Evolutionary conservation across 2,888 invertebrate genomes (phyloP).

Genomic region (Ormyrus labotus): DNA sequence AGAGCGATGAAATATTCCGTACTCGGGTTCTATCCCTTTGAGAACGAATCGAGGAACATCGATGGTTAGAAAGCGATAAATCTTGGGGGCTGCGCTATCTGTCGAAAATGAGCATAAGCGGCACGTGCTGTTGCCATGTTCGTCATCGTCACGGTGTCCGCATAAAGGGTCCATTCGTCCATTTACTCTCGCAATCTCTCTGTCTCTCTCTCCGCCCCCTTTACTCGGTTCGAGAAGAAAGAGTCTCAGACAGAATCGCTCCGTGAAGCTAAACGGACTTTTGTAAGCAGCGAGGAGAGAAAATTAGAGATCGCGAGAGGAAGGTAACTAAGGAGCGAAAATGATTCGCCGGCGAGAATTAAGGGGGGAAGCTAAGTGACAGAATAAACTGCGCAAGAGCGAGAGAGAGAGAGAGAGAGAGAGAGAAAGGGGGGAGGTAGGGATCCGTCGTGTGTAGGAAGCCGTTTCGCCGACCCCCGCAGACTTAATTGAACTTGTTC

Average conservation of each 20-base stretch:
- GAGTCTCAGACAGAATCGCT: constrained; percentile 9
- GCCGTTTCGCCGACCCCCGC: constrained; percentile 66
- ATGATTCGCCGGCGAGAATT: constrained; percentile 11
- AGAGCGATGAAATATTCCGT: not conserved
- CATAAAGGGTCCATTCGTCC: constrained; percentile 53
- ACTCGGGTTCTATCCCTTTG: not conserved
- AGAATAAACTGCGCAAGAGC: constrained; percentile 10
- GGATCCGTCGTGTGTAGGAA: constrained; percentile 66
- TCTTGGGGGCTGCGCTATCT: constrained; percentile 68
- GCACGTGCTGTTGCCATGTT: constrained; percentile 69
- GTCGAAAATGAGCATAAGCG: constrained; percentile 71
- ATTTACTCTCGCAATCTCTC: constrained; percentile 10
- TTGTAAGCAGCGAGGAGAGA: constrained; percentile 26
- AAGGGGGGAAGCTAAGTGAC: constrained; percentile 12
- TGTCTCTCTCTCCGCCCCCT: not conserved
- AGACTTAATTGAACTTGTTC: constrained; percentile 76
- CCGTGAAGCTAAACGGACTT: constrained; percentile 21
- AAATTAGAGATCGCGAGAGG: constrained; percentile 44
- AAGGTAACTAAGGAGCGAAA: constrained; percentile 42
- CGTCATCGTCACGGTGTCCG: constrained; percentile 33
- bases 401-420: not conserved
- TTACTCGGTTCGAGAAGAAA: not conserved
- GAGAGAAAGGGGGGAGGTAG: constrained; percentile 28
- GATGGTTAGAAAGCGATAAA: constrained; percentile 66
- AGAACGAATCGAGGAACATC: constrained; percentile 39